These are phyloP conservation scores for Acanthaster planci DNA, from an alignment of 35 echinoderm and acorn worm genomes.

Conservation along the genomic window DNA sequence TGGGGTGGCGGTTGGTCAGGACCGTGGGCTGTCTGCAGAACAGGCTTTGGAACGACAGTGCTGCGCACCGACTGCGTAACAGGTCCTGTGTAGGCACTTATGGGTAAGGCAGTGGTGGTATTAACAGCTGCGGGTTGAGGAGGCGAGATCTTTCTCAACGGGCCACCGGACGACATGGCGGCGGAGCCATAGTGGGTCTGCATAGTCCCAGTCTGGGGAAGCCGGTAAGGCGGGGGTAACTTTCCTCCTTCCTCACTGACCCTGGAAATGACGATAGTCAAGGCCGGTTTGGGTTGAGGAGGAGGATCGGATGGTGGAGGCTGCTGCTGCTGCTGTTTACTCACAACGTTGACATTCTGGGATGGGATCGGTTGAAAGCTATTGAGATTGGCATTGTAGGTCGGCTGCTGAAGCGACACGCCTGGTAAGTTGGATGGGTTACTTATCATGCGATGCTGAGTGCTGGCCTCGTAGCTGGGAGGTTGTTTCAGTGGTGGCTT, in stretches of 20 bases:
- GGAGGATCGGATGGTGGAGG: conserved; percentile 35
- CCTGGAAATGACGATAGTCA: conserved; percentile 41
- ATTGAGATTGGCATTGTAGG: background rate
- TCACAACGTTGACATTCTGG: background rate
- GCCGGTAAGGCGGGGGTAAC: conserved; percentile 72
- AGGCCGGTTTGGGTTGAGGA: conserved; percentile 36
- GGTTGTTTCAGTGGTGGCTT: conserved; percentile 53
- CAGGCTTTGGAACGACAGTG: conserved; percentile 79
- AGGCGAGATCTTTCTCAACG: conserved; percentile 41
- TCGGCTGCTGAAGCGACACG: background rate
- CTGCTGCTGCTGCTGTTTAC: conserved; percentile 29
- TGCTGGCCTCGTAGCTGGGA: conserved; percentile 78
- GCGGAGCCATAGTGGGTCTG: conserved; percentile 37
- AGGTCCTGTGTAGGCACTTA: conserved; percentile 44
- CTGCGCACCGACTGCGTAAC: conserved; percentile 73
- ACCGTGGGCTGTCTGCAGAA: conserved; percentile 92
- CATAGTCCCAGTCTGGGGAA: conserved; percentile 35
- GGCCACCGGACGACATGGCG: conserved; percentile 35
- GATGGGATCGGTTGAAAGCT: conserved; percentile 6
- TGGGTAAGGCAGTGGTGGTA: conserved; percentile 70
- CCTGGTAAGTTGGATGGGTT: background rate
- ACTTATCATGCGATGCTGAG: conserved; percentile 41
- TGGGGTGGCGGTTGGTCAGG: conserved; percentile 71
- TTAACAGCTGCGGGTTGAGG: conserved; percentile 87
- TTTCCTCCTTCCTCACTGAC: conserved; percentile 16